Percentiles rank a stretch among this genome's conserved stretches.
phyloP scores from a whole-genome alignment of 1,140 invertebrate species.

The Drosophila burlai region DNA sequence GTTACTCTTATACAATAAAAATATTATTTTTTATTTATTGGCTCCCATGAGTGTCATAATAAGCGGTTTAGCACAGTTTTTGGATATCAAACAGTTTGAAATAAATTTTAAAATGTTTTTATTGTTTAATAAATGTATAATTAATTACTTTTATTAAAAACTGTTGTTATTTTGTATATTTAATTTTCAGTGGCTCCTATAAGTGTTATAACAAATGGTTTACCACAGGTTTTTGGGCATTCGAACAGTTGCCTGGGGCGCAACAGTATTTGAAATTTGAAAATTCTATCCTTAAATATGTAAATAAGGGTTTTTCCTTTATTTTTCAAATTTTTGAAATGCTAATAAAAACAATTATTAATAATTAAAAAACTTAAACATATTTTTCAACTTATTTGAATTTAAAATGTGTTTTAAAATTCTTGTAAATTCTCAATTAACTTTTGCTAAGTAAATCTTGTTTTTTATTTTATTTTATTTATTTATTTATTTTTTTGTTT shows the following conservation, averaged over 20 bases:
- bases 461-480: no score
- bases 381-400: neutral
- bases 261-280: slow-evolving; percentile 15
- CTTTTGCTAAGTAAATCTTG: neutral
- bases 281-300: neutral
- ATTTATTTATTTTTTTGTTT: neutral
- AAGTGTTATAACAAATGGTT: neutral
- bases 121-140: neutral
- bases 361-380: neutral
- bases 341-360: no score
- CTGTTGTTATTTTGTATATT: neutral
- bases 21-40: neutral
- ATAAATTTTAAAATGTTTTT: neutral
- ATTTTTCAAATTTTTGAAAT: no score
- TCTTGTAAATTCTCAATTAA: neutral
- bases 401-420: neutral
- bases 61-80: slow-evolving; percentile 46
- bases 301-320: neutral
- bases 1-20: no score
- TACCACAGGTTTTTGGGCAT: slow-evolving; percentile 44
- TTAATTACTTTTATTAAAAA: neutral
- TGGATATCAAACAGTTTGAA: neutral
- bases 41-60: neutral
- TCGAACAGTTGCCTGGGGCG: slow-evolving; percentile 11
- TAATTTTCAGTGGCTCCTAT: neutral